A percentile compares a stretch with the other conserved stretches of the same genome.
phyloP scores from a whole-genome alignment of 2,888 invertebrate species.

The Trichogramma evanescens region DNA sequence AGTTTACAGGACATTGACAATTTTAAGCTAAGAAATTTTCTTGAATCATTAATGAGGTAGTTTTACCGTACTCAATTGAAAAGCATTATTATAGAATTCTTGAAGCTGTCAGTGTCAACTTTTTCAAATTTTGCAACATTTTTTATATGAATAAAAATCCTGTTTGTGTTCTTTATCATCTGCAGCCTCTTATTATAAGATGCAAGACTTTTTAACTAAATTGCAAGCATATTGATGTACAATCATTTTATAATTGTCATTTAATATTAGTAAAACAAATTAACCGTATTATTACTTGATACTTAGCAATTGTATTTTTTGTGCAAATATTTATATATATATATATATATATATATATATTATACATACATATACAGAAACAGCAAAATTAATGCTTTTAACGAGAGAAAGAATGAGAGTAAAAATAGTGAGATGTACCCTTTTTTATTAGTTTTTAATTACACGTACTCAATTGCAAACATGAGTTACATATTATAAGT shows the following conservation, averaged over 20 bases:
- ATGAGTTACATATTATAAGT: too few relatives aligned
- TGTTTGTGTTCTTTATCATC: conserved; percentile 10
- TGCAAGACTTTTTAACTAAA: conserved; percentile 8
- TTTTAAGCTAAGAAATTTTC: neutral
- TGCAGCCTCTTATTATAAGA: conserved; percentile 8
- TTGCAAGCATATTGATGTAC: conserved; percentile 12
- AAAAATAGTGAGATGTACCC: neutral
- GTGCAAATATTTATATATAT: neutral
- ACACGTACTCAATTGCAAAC: conserved; percentile 14
- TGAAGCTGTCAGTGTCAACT: too few relatives aligned
- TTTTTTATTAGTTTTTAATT: conserved; percentile 6
- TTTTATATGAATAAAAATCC: neutral
- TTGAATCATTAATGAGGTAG: too few relatives aligned
- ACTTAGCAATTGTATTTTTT: conserved; percentile 4
- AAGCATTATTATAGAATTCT: too few relatives aligned
- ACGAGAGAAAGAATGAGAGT: conserved; percentile 16
- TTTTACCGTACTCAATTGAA: too few relatives aligned
- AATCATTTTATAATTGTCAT: conserved; percentile 7
- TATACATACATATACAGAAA: neutral
- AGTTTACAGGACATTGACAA: conserved; percentile 2
- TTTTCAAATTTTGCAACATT: neutral
- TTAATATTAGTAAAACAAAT: conserved; percentile 1
- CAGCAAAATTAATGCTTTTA: conserved; percentile 17
- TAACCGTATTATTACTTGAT: neutral
- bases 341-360: too few relatives aligned